Base-by-base conservation (phyloP, 2,888 invertebrate species). In the Mesopsocus fuscifrons region DNA sequence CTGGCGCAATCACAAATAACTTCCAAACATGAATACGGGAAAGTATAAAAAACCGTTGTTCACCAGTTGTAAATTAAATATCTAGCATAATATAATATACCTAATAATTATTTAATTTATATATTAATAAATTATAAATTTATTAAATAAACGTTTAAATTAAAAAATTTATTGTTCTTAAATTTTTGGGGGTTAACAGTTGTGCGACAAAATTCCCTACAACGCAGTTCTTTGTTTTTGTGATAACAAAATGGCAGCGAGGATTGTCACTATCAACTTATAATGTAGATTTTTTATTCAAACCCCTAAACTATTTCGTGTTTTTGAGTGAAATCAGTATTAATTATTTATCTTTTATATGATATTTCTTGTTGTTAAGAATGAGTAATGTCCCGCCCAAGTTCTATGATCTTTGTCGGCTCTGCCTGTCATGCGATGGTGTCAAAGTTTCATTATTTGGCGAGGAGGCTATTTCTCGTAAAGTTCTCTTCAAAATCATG, bases 351-450 rank as follows among this genome's bases (percentile, higher is more conserved):
- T 44, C 23, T 40, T 47, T 44, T 50, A 44, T 47, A 50, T 49
- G 48, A 17, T 47, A 44, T 54, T 55, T 52, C 52, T 65, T 67
- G 62, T 62, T 64, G 65, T 66, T 68, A 77, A 80, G 77, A 75
- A 83, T 83, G 83, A 81, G 78, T 77, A 77, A 77, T 74, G 78
- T 84, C 75, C 83, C 83, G 74, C 76, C 77, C 72, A 84, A 83
- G 75, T 84, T 82, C 72, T 81, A 81, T 73, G 81, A 81, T 75
- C 77, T 85, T 71, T 84, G 84, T 79, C 82, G 84, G 70, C 78
- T 85, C 74, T 85, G 84, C 76, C 78, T 85, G 75, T 81, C 82
- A 68, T 58, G 60, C 53, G 63, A 74, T 71, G 78, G 78, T 71
- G 72, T 71, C 67, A 74, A 72, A 67, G 69, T 75, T 66, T 73